A percentile compares a stretch with the other conserved stretches of the same genome.
Evolutionary conservation across 1,140 invertebrate genomes (phyloP).

Genomic region (Linepithema humile): DNA sequence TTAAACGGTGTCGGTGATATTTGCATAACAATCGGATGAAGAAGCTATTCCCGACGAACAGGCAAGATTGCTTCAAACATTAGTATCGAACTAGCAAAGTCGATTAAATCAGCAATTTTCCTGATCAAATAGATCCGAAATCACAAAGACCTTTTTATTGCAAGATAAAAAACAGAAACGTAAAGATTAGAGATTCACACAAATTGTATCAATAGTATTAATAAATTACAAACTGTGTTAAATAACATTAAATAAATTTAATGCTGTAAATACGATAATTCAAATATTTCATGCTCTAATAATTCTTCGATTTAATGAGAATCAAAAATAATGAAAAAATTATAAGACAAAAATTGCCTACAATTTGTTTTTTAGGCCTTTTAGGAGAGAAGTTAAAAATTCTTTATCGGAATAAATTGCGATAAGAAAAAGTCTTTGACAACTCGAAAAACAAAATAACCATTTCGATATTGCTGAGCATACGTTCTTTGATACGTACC

Average conservation of each 20-base stretch:
- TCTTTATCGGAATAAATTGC: no score
- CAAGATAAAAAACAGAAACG: background rate
- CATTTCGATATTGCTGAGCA: background rate
- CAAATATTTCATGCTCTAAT: no score
- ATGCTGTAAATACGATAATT: no score
- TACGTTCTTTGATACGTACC: constrained; percentile 72
- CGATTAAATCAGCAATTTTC: background rate
- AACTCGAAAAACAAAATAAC: background rate
- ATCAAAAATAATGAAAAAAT: no score
- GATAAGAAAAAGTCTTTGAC: background rate
- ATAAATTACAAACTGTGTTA: no score
- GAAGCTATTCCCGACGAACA: background rate
- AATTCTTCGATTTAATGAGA: no score
- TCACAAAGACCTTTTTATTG: background rate
- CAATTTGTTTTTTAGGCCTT: no score
- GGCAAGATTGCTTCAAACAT: background rate
- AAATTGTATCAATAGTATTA: no score
- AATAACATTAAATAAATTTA: no score
- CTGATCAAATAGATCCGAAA: background rate
- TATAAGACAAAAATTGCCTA: no score
- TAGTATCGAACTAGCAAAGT: background rate
- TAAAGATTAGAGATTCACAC: no score
- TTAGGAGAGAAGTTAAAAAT: no score
- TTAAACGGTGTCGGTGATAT: background rate
- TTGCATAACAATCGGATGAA: background rate